Evolutionary conservation across 2,888 invertebrate genomes (phyloP).

Genomic region (Falcaria lacertinaria): DNA sequence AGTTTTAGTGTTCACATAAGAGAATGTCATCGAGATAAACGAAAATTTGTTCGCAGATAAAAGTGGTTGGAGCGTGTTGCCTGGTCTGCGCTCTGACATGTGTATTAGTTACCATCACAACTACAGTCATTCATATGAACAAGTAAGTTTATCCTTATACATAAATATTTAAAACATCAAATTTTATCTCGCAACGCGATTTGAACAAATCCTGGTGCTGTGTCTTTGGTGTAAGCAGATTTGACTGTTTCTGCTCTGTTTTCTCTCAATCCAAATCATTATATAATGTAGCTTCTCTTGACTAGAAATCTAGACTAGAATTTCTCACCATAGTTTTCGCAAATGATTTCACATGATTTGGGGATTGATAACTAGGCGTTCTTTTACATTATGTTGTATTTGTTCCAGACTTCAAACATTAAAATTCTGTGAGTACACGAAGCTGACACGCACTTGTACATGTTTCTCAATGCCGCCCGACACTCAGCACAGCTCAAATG

Average conservation of each 20-base stretch:
- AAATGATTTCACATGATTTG: too few relatives aligned
- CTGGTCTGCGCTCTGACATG: slow-evolving; percentile 92
- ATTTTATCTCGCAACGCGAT: background rate
- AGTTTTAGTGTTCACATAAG: too few relatives aligned
- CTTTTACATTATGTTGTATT: too few relatives aligned
- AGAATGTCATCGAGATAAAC: background rate
- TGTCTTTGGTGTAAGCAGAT: too few relatives aligned
- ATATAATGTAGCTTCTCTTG: too few relatives aligned
- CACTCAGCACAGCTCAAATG: slow-evolving; percentile 77
- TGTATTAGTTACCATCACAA: slow-evolving; percentile 93
- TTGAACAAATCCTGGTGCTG: too few relatives aligned
- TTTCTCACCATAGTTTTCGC: too few relatives aligned
- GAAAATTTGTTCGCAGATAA: slow-evolving; percentile 81
- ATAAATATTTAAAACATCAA: background rate
- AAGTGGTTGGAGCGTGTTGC: slow-evolving; percentile 92
- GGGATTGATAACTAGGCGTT: too few relatives aligned
- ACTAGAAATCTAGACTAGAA: too few relatives aligned
- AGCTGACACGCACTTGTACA: slow-evolving; percentile 87
- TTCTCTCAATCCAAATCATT: too few relatives aligned
- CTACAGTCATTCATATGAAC: slow-evolving; percentile 94
- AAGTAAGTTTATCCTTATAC: slow-evolving; percentile 48
- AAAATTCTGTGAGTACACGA: slow-evolving; percentile 92
- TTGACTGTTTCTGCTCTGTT: too few relatives aligned
- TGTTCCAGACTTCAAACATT: slow-evolving; percentile 87
- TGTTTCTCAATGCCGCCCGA: slow-evolving; percentile 87